Conservation (phyloP, 2,113 vertebrate species). For the Thunnus maccoyii region DNA sequence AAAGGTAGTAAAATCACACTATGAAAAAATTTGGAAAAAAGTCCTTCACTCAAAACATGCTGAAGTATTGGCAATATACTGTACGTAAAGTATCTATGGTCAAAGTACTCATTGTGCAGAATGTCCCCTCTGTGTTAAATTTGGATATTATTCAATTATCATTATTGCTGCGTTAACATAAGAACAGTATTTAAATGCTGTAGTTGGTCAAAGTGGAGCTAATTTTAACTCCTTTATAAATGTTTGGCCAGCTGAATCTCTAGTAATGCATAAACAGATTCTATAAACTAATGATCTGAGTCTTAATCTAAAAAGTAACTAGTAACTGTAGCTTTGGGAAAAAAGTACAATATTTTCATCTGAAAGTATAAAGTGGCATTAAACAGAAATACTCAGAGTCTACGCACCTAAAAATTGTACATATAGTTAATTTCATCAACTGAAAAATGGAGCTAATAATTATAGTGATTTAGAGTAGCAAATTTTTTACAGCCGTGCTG, state of each 20-base stretch:
- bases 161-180: too few species aligned
- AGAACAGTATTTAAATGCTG: too few species aligned
- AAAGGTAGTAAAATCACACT: too few species aligned
- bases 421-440: neutral
- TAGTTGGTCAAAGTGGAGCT: too few species aligned
- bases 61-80: too few species aligned
- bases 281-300: neutral
- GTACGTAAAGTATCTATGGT: too few species aligned
- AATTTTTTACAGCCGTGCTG: neutral
- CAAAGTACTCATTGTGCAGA: too few species aligned
- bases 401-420: neutral
- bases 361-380: neutral
- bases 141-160: too few species aligned
- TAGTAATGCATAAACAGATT: neutral
- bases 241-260: neutral
- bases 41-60: too few species aligned
- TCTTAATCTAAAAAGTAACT: neutral
- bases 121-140: too few species aligned
- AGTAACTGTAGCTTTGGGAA: neutral
- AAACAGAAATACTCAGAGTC: neutral
- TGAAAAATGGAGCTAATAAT: neutral
- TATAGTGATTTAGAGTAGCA: neutral
- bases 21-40: too few species aligned
- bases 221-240: too few species aligned
- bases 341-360: neutral